Evolutionary conservation across 1,140 invertebrate genomes (phyloP).

Genomic region (Scylla paramamosain): DNA sequence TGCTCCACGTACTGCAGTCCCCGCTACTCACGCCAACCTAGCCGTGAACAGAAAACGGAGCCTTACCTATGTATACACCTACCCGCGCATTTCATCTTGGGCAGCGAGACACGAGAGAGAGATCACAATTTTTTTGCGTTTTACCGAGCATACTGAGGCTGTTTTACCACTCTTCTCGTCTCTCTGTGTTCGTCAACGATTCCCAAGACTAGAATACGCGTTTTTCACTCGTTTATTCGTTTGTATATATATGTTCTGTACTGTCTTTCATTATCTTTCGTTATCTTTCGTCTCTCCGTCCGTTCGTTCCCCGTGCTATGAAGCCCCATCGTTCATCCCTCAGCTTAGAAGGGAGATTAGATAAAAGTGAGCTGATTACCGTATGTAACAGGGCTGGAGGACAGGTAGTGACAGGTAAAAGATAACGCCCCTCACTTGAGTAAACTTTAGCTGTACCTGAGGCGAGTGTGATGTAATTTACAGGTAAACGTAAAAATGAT

Average conservation of each 20-base stretch:
- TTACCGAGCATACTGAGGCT: no score
- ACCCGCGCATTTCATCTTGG: no score
- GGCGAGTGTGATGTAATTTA: neutral
- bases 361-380: no score
- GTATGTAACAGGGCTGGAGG: no score
- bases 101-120: neutral
- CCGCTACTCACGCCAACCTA: slow-evolving; percentile 65
- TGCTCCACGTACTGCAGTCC: slow-evolving; percentile 68
- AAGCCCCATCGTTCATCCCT: no score
- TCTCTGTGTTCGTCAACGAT: neutral
- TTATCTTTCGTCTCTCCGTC: neutral
- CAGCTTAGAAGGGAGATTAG: no score
- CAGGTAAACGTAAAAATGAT: neutral
- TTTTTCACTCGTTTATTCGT: neutral
- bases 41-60: slow-evolving; percentile 16
- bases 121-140: neutral
- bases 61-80: neutral
- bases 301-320: no score
- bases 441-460: neutral
- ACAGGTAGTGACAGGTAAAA: no score
- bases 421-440: neutral
- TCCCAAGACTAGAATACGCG: neutral
- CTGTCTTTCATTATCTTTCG: neutral
- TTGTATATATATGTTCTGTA: slow-evolving; percentile 1
- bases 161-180: neutral